Conservation (phyloP, 1,140 invertebrate genomes). For the Physella acuta region DNA sequence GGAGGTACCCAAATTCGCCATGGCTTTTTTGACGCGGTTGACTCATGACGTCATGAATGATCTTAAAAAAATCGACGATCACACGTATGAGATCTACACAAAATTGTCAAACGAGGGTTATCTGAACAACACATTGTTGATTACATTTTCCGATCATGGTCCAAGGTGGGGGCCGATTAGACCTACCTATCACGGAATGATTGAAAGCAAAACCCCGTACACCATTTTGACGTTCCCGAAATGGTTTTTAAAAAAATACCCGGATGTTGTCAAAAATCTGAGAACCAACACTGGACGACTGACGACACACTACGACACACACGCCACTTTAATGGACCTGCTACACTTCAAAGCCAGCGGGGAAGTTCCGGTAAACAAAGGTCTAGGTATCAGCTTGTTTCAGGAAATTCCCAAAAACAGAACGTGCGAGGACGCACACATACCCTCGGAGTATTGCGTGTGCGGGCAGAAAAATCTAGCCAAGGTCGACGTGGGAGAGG, state of each 20-base stretch:
- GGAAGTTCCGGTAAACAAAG: background rate
- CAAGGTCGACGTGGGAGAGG: background rate
- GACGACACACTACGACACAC: background rate
- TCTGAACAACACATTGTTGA: background rate
- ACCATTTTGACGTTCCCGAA: background rate
- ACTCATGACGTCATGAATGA: background rate
- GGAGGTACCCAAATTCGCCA: background rate
- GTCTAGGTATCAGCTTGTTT: conserved; percentile 1
- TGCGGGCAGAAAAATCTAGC: background rate
- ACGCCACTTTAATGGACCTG: background rate
- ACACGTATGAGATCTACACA: background rate
- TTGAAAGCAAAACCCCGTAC: background rate
- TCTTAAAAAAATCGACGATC: background rate
- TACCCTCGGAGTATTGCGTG: conserved; percentile 3
- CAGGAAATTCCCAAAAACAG: conserved; percentile 7
- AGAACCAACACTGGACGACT: background rate
- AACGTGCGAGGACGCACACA: conserved; percentile 4
- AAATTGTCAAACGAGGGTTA: background rate
- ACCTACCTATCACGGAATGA: background rate
- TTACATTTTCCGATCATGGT: background rate
- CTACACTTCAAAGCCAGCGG: conserved; percentile 37
- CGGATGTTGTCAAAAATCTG: background rate
- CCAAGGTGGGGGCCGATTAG: background rate
- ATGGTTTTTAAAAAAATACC: conserved; percentile 4
- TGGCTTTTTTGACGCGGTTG: background rate